These are phyloP conservation scores for Xestoiulus laeticollis DNA, from an alignment of 2,888 invertebrate species.

Conservation along the genomic window DNA sequence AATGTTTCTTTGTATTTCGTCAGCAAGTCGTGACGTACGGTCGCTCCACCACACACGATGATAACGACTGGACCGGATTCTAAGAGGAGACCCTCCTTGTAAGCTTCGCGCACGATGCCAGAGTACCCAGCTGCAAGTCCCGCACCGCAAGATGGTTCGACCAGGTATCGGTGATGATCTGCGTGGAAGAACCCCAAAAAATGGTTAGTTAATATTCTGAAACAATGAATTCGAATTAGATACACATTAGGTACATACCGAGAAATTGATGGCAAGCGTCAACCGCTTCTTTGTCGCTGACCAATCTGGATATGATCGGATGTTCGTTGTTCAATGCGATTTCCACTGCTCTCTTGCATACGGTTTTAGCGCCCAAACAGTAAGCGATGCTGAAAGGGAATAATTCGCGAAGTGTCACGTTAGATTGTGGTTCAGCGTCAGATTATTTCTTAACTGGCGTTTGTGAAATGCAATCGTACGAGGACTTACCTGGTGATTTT, in stretches of 20 bases:
- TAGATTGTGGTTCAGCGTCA: not conserved
- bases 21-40: not conserved
- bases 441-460: too few relatives aligned
- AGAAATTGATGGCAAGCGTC: constrained; percentile 64
- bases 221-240: too few relatives aligned
- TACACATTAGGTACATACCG: constrained; percentile 63
- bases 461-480: too few relatives aligned
- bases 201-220: too few relatives aligned
- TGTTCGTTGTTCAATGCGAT: constrained; percentile 59
- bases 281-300: constrained; percentile 65
- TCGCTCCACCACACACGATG: constrained; percentile 47
- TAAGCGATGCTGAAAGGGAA: constrained; percentile 63
- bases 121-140: constrained; percentile 66
- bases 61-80: constrained; percentile 39
- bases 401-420: not conserved
- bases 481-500: constrained; percentile 59
- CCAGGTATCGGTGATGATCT: constrained; percentile 67
- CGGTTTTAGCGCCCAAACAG: constrained; percentile 64
- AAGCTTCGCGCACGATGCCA: constrained; percentile 61
- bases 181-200: too few relatives aligned
- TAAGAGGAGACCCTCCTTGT: constrained; percentile 58
- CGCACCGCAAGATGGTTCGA: constrained; percentile 68
- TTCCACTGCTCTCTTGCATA: constrained; percentile 62
- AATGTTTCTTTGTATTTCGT: not conserved
- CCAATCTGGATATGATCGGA: constrained; percentile 63